phyloP scores from a whole-genome alignment of 2,113 vertebrate genomes.

The Bungarus multicinctus region DNA sequence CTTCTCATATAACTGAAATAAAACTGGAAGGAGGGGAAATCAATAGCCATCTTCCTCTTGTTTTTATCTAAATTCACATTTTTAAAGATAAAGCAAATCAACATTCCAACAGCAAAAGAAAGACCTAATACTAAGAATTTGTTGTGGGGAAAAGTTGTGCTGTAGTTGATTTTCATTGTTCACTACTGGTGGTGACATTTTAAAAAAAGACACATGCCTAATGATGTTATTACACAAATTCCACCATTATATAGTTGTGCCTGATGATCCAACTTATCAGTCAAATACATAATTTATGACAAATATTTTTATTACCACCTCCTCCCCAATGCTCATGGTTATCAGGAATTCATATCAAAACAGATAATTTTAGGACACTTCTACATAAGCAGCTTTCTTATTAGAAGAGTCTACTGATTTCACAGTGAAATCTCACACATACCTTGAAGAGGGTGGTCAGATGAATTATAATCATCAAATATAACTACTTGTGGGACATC shows the following conservation, averaged over 20 bases:
- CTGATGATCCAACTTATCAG: not conserved
- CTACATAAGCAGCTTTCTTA: not conserved
- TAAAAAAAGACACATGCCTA: not conserved
- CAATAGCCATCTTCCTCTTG: not conserved
- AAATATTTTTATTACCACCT: not conserved
- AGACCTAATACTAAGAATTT: slow-evolving; percentile 44
- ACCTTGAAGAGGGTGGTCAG: not conserved
- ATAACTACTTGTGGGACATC: not conserved
- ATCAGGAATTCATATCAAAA: not conserved
- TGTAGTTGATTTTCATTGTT: slow-evolving; percentile 21
- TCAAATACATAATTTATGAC: not conserved
- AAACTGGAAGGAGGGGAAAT: slow-evolving; percentile 25
- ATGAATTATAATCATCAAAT: not conserved
- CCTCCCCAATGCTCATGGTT: not conserved
- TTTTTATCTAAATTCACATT: slow-evolving; percentile 47
- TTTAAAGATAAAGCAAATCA: slow-evolving; percentile 51
- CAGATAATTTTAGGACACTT: not conserved
- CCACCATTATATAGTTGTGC: not conserved
- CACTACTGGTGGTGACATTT: not conserved
- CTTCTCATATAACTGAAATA: slow-evolving; percentile 37
- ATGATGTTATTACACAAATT: not conserved
- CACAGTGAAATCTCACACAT: not conserved
- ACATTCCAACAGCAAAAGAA: slow-evolving; percentile 55
- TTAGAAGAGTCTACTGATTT: not conserved
- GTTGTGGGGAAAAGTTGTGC: not conserved